A percentile compares a stretch with the other conserved stretches of the same genome.
Evolutionary conservation across 2,113 vertebrate species (phyloP).

Genomic region (Calypte anna): DNA sequence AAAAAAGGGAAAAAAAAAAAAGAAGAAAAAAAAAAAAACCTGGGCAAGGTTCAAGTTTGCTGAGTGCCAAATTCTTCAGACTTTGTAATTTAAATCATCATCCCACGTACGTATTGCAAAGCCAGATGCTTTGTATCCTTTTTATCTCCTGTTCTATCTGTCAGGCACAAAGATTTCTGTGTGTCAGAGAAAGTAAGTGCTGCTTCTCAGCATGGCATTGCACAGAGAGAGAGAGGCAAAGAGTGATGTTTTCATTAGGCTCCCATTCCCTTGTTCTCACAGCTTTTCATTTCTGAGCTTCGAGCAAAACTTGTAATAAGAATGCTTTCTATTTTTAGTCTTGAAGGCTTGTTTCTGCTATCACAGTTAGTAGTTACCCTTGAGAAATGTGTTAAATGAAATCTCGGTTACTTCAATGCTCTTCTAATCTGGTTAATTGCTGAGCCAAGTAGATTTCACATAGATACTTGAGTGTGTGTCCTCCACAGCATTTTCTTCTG

Average conservation of each 20-base stretch:
- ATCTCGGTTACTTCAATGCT: background rate
- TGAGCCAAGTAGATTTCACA: background rate
- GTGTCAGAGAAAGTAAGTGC: background rate
- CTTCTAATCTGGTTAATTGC: slow-evolving; percentile 33
- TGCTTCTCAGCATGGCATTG: slow-evolving; percentile 23
- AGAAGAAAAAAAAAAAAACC: background rate
- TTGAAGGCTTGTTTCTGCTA: slow-evolving; percentile 16
- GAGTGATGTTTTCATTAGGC: background rate
- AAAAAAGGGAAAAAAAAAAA: too few relatives aligned
- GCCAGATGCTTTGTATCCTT: slow-evolving; percentile 35
- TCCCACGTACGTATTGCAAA: background rate
- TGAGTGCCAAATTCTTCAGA: slow-evolving; percentile 1
- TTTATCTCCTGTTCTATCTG: slow-evolving; percentile 44
- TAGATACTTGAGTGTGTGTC: background rate
- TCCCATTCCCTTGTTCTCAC: slow-evolving; percentile 1
- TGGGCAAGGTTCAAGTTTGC: background rate
- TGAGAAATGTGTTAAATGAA: slow-evolving; percentile 38
- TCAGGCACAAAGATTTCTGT: slow-evolving; percentile 30
- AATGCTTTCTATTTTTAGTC: background rate
- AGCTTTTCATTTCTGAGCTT: slow-evolving; percentile 9
- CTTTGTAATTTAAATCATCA: slow-evolving; percentile 45
- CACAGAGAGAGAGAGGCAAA: background rate
- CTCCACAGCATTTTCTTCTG: background rate
- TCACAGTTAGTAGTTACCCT: background rate
- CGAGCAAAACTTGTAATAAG: background rate